A percentile compares a stretch with the other conserved stretches of the same genome.
Evolutionary conservation across 2,888 invertebrate genomes (phyloP).

Genomic region (Melanargia galathea): DNA sequence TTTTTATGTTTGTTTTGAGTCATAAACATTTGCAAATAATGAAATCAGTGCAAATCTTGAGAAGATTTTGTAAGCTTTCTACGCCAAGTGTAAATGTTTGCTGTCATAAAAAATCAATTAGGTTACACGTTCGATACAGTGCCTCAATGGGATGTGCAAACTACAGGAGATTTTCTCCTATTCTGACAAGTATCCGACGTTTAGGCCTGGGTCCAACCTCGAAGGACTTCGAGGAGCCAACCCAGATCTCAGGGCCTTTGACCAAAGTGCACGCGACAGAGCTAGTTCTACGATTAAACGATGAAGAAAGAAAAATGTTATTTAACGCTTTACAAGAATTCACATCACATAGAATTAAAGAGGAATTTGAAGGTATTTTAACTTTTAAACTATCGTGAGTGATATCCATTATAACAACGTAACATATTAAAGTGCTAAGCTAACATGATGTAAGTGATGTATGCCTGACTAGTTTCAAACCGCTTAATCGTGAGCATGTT

Average conservation of each 20-base stretch:
- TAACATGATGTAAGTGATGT: too few relatives aligned
- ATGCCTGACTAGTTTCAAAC: too few relatives aligned
- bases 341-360: constrained; percentile 88
- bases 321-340: constrained; percentile 87
- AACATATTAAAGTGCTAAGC: too few relatives aligned
- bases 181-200: constrained; percentile 53
- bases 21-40: constrained; percentile 48
- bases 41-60: constrained; percentile 59
- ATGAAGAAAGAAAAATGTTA: constrained; percentile 87
- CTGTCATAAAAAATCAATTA: constrained; percentile 51
- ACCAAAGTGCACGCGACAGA: constrained; percentile 89
- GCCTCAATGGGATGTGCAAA: constrained; percentile 55
- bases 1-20: constrained; percentile 34
- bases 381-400: too few relatives aligned
- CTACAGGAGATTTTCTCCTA: constrained; percentile 52
- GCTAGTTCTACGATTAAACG: constrained; percentile 86
- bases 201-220: constrained; percentile 74
- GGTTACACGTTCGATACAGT: constrained; percentile 63
- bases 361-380: constrained; percentile 91
- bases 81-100: constrained; percentile 49
- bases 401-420: too few relatives aligned
- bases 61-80: constrained; percentile 50
- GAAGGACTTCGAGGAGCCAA: constrained; percentile 70
- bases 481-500: too few relatives aligned
- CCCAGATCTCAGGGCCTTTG: constrained; percentile 69